Conservation (phyloP, 2,797 vertebrate genomes). For the Buphagus erythrorhynchus region DNA sequence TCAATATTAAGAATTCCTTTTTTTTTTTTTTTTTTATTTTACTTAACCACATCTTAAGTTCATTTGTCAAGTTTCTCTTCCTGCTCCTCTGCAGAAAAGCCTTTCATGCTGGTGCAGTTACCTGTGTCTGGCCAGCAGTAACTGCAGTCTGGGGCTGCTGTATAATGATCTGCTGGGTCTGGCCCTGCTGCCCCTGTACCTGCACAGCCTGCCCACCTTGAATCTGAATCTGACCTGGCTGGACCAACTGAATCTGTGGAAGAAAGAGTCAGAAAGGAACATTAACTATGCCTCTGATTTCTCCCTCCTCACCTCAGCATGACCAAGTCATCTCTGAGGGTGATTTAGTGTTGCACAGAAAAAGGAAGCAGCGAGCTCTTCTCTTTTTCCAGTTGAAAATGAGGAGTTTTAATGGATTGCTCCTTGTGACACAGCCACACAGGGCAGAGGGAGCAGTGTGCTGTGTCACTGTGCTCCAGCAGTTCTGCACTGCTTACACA, state of each 20-base stretch:
- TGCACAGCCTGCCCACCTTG: slow-evolving; percentile 97
- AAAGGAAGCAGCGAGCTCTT: not conserved
- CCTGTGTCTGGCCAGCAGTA: slow-evolving; percentile 98
- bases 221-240: slow-evolving; percentile 97
- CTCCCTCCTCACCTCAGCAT: slow-evolving; percentile 14
- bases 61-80: slow-evolving; percentile 41
- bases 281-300: slow-evolving; percentile 20
- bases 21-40: not conserved
- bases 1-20: not conserved
- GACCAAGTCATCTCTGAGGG: slow-evolving; percentile 26
- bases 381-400: not conserved
- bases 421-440: not conserved
- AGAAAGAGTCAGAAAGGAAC: slow-evolving; percentile 64
- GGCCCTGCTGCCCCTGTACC: slow-evolving; percentile 96
- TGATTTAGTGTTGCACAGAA: not conserved
- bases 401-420: not conserved
- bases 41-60: slow-evolving; percentile 19
- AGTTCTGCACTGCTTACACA: not conserved
- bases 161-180: slow-evolving; percentile 98
- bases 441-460: not conserved
- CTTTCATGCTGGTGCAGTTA: slow-evolving; percentile 73
- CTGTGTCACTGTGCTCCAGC: not conserved
- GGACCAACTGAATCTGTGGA: slow-evolving; percentile 94
- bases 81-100: slow-evolving; percentile 38
- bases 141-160: slow-evolving; percentile 97